Evolutionary conservation across 2,113 vertebrate species (phyloP).

Genomic region (Oceanodroma tethys): DNA sequence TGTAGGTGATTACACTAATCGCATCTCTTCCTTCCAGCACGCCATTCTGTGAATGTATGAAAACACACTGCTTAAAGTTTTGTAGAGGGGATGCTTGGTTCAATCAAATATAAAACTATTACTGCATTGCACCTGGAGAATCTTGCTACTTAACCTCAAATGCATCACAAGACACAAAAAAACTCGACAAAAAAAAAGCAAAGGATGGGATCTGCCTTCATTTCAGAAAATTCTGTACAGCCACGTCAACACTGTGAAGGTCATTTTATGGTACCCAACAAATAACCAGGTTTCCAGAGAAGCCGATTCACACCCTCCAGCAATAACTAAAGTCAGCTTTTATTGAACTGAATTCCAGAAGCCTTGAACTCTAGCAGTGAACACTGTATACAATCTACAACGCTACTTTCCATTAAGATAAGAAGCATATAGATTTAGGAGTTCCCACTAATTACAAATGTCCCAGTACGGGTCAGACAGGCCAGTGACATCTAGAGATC

Average conservation of each 20-base stretch:
- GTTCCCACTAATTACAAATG: background rate
- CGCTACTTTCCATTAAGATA: background rate
- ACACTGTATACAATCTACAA: background rate
- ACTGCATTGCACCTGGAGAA: background rate
- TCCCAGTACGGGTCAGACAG: background rate
- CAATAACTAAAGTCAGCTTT: background rate
- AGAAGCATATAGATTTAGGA: background rate
- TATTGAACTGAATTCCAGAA: background rate
- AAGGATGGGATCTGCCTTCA: background rate
- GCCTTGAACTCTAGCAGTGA: background rate
- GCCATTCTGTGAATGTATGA: background rate
- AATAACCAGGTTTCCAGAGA: background rate
- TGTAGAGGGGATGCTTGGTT: background rate
- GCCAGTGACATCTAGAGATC: background rate
- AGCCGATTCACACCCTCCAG: rapidly evolving
- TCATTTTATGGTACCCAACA: background rate
- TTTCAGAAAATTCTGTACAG: background rate
- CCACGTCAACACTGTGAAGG: background rate
- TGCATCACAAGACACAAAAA: background rate
- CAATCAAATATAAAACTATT: background rate
- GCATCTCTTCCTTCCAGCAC: background rate
- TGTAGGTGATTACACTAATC: background rate
- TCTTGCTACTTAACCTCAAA: background rate
- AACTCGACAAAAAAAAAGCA: background rate
- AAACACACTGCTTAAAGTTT: background rate